Evolutionary conservation across 2,797 vertebrate genomes (phyloP).

Genomic region (Megaceryle alcyon): DNA sequence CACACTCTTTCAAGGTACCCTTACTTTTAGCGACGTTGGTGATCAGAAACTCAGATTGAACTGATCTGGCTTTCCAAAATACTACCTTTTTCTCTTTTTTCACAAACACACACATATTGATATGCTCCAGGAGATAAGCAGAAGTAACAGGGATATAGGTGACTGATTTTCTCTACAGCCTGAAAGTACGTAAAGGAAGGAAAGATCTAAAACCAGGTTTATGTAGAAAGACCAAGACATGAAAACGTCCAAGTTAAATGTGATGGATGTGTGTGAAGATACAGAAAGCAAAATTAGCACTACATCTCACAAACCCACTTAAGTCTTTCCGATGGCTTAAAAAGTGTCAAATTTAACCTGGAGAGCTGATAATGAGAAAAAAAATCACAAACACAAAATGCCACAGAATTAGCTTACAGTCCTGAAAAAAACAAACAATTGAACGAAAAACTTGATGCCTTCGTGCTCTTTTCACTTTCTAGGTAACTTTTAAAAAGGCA

Average conservation of each 20-base stretch:
- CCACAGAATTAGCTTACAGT: background rate
- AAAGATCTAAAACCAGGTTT: background rate
- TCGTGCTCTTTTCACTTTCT: background rate
- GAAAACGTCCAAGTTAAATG: background rate
- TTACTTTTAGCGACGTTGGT: background rate
- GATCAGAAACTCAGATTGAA: background rate
- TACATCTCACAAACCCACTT: background rate
- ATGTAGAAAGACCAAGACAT: background rate
- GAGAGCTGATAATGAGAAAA: background rate
- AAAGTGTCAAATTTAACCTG: background rate
- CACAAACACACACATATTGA: background rate
- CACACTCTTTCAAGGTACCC: background rate
- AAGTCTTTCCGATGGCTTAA: background rate
- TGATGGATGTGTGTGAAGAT: background rate
- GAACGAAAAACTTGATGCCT: background rate
- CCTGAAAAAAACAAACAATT: background rate
- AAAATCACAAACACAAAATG: background rate
- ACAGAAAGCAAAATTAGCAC: background rate
- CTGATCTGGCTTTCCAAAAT: background rate
- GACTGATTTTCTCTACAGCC: background rate
- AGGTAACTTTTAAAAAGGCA: background rate
- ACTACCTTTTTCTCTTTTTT: background rate
- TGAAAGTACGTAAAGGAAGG: background rate
- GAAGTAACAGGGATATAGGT: background rate
- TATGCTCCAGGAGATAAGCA: background rate